Conservation (phyloP, 2,888 invertebrate genomes). For the Lasioglossum marginatum region DNA sequence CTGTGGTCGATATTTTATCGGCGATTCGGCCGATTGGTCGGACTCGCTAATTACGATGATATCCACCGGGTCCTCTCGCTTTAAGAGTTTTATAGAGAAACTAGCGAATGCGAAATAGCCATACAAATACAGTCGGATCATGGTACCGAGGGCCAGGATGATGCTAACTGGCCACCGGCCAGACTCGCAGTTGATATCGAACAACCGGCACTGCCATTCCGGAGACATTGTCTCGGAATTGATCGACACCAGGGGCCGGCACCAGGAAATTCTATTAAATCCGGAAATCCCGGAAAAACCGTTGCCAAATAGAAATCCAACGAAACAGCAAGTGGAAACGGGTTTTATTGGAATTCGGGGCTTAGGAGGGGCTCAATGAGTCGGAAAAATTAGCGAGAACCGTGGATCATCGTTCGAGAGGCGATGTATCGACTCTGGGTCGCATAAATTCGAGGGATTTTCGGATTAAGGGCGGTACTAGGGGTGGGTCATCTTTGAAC, state of each 20-base stretch:
- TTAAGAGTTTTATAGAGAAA: conserved; percentile 43
- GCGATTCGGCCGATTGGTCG: conserved; percentile 51
- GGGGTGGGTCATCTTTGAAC: background rate
- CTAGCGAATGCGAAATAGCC: background rate
- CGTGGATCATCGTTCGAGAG: background rate
- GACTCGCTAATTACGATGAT: conserved; percentile 59
- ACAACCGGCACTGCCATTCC: conserved; percentile 44
- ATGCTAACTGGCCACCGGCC: conserved; percentile 62
- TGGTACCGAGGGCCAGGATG: background rate
- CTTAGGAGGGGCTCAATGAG: background rate
- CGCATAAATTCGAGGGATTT: background rate
- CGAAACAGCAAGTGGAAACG: background rate
- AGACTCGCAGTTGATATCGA: conserved; percentile 60
- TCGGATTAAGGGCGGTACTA: background rate
- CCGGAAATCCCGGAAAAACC: conserved; percentile 35
- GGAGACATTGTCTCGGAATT: conserved; percentile 58
- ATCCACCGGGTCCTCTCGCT: conserved; percentile 30
- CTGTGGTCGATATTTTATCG: conserved; percentile 56
- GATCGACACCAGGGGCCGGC: conserved; percentile 54
- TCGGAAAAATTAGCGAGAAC: background rate
- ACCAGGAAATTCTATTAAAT: conserved; percentile 60
- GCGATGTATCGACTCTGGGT: background rate
- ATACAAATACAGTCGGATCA: conserved; percentile 38
- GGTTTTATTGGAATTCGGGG: conserved; percentile 5
- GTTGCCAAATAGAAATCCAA: conserved; percentile 33